Conservation (phyloP, 2,113 vertebrate genomes). For the Notarius quadriscutis region DNA sequence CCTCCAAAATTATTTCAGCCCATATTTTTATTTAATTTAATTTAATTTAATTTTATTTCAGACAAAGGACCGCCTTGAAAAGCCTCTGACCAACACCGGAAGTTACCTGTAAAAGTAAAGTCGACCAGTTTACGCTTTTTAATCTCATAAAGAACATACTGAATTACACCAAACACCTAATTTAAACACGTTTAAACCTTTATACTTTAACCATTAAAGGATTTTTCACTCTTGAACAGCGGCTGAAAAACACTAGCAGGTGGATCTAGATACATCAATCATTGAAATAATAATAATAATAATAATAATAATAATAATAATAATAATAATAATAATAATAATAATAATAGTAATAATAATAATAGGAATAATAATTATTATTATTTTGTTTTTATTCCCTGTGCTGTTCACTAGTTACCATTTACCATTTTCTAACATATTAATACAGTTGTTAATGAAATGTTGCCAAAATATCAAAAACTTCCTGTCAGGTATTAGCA, state of each 20-base stretch:
- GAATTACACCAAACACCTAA: neutral
- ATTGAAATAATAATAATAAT: no score
- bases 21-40: neutral
- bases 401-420: neutral
- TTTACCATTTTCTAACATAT: neutral
- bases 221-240: neutral
- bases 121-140: neutral
- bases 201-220: neutral
- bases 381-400: neutral
- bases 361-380: no score
- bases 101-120: neutral
- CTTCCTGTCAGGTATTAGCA: no score
- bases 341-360: no score
- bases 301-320: no score
- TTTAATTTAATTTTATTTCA: neutral
- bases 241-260: neutral
- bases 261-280: neutral
- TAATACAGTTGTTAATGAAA: neutral
- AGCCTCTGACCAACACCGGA: neutral
- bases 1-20: no score
- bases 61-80: neutral
- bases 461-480: neutral
- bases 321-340: no score
- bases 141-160: neutral
- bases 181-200: neutral